Conservation (phyloP, 2,888 invertebrate genomes). For the Hemistola chrysoprasaria region DNA sequence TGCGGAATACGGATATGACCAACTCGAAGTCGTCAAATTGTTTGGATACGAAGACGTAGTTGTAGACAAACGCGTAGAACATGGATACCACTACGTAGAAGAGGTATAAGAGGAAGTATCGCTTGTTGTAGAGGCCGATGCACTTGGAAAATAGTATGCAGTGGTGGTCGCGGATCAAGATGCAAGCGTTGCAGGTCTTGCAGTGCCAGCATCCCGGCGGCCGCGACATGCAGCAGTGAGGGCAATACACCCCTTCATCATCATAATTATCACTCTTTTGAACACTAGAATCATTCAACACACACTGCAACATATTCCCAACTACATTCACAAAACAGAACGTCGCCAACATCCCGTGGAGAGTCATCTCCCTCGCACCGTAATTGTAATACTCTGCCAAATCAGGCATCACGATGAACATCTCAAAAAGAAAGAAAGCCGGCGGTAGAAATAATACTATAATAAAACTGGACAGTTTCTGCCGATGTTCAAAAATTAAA, state of each 20-base stretch:
- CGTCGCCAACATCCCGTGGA: conserved; percentile 42
- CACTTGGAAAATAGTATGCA: conserved; percentile 93
- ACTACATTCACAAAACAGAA: conserved; percentile 55
- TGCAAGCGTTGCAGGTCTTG: conserved; percentile 88
- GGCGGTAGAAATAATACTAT: conserved; percentile 48
- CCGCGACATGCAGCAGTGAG: conserved; percentile 85
- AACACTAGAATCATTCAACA: conserved; percentile 45
- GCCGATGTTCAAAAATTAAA: conserved; percentile 15
- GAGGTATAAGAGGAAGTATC: conserved; percentile 90
- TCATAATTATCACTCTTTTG: conserved; percentile 25
- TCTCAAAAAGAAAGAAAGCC: conserved; percentile 49
- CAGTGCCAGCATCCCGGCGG: conserved; percentile 95
- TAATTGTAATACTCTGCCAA: conserved; percentile 38
- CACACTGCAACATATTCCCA: conserved; percentile 56
- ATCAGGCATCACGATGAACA: conserved; percentile 47
- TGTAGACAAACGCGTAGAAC: conserved; percentile 84
- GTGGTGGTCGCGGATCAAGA: conserved; percentile 91
- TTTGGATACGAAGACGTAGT: conserved; percentile 83
- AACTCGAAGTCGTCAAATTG: conserved; percentile 42
- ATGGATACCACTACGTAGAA: conserved; percentile 86
- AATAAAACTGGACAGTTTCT: conserved; percentile 36
- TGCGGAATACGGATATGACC: conserved; percentile 34
- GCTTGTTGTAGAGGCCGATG: conserved; percentile 90
- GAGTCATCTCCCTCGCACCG: conserved; percentile 33
- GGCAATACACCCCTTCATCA: conserved; percentile 81